These are phyloP conservation scores for Hypomecis atomaria DNA, from an alignment of 2,888 invertebrate genomes.

Conservation along the genomic window DNA sequence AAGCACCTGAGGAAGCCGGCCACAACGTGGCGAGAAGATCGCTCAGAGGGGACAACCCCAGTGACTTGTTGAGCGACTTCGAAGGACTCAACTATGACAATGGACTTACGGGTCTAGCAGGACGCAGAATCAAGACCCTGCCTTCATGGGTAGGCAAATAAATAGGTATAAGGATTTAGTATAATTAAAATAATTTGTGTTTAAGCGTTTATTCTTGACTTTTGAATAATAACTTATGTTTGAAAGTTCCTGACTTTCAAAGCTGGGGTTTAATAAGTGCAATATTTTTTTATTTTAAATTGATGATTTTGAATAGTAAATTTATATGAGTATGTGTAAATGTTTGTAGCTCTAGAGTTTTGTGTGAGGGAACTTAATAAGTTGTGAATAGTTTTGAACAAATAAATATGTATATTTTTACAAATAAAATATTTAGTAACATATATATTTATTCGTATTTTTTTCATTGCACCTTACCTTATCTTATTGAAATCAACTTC, in stretches of 20 bases:
- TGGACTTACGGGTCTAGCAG: constrained; percentile 61
- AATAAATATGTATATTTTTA: constrained; percentile 21
- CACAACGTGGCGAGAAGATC: constrained; percentile 72
- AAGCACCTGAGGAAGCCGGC: constrained; percentile 48
- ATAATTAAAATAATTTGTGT: not conserved
- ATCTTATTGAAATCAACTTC: not conserved
- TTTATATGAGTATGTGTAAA: not conserved
- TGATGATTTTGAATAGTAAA: not conserved
- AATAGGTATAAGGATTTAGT: not conserved
- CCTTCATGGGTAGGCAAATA: constrained; percentile 74
- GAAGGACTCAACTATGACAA: constrained; percentile 65
- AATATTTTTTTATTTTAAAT: constrained; percentile 27
- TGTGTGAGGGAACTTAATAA: not conserved
- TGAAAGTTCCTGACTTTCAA: not conserved
- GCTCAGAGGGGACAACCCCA: constrained; percentile 67
- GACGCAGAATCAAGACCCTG: constrained; percentile 75
- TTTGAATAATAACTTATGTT: not conserved
- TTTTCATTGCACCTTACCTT: not conserved
- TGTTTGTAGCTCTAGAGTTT: not conserved
- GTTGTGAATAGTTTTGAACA: constrained; percentile 22
- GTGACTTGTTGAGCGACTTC: constrained; percentile 68
- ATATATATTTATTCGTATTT: not conserved
- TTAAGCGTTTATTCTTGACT: no score
- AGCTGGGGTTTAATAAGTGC: constrained; percentile 15
- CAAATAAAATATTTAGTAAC: constrained; percentile 10